phyloP scores from a whole-genome alignment of 2,888 invertebrate species.

The Lasius fuliginosus region DNA sequence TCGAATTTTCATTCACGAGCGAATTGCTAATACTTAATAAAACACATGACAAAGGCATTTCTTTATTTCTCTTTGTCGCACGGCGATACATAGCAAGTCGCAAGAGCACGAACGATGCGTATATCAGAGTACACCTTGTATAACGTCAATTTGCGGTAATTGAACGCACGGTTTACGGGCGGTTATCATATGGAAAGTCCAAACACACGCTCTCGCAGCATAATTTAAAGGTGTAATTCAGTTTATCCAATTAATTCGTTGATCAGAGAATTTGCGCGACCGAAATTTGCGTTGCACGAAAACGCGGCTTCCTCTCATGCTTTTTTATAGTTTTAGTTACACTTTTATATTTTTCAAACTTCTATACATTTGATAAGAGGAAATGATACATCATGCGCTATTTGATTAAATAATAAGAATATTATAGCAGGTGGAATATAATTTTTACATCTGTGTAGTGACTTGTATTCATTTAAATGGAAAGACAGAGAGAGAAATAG shows the following conservation, averaged over 20 bases:
- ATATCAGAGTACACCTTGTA: slow-evolving; percentile 43
- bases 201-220: slow-evolving; percentile 13
- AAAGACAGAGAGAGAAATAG: not conserved
- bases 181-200: slow-evolving; percentile 67
- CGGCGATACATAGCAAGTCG: slow-evolving; percentile 18
- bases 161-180: slow-evolving; percentile 74
- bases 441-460: not conserved
- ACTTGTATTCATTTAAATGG: not conserved
- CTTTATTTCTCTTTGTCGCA: not conserved
- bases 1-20: not conserved
- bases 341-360: not conserved
- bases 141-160: slow-evolving; percentile 74
- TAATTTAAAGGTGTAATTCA: slow-evolving; percentile 25
- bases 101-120: slow-evolving; percentile 20
- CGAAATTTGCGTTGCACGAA: not conserved
- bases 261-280: not conserved
- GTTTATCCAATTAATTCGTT: slow-evolving; percentile 33
- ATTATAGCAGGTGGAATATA: not conserved
- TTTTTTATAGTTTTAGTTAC: not conserved
- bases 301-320: not conserved
- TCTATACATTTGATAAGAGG: not conserved
- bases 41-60: slow-evolving; percentile 30
- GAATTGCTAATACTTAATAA: not conserved
- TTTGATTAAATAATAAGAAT: not conserved
- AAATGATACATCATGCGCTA: not conserved